phyloP scores from a whole-genome alignment of 92 coral and sea anemone genomes.

The Porites rus region DNA sequence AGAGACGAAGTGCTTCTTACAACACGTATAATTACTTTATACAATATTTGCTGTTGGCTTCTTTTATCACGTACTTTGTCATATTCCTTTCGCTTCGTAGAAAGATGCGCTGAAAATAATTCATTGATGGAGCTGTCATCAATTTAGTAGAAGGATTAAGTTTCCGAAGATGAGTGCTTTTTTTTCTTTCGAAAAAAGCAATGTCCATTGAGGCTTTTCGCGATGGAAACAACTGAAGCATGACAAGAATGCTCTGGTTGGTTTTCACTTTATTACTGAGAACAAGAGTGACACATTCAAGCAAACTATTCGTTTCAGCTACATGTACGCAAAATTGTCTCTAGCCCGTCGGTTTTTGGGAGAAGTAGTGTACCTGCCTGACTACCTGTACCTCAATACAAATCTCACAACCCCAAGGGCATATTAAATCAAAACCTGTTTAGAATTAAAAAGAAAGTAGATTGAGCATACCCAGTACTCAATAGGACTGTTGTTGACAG shows the following conservation, averaged over 20 bases:
- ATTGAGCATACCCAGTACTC: too few relatives aligned
- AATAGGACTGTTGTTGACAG: too few relatives aligned
- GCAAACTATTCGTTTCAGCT: constrained; percentile 2
- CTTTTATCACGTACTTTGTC: not conserved
- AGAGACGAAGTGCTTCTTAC: too few relatives aligned
- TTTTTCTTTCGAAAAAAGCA: constrained; percentile 9
- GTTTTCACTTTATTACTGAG: not conserved
- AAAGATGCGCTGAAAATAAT: not conserved
- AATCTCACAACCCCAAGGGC: too few relatives aligned
- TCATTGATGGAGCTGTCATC: not conserved
- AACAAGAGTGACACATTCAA: not conserved
- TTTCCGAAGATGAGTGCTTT: not conserved
- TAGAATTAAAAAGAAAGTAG: too few relatives aligned
- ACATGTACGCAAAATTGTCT: not conserved
- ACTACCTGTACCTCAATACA: too few relatives aligned
- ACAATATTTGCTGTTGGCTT: not conserved
- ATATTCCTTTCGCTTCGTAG: not conserved
- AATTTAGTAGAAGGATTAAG: constrained; percentile 4
- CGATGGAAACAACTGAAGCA: not conserved
- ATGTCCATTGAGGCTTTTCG: not conserved
- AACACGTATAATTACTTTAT: not conserved
- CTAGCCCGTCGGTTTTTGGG: not conserved
- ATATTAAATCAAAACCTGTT: too few relatives aligned
- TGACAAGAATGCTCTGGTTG: not conserved
- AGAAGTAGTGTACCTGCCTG: not conserved